A percentile compares a stretch with the other conserved stretches of the same genome.
Conservation (phyloP, 2,113 vertebrate species). For the Pseudonaja textilis region DNA sequence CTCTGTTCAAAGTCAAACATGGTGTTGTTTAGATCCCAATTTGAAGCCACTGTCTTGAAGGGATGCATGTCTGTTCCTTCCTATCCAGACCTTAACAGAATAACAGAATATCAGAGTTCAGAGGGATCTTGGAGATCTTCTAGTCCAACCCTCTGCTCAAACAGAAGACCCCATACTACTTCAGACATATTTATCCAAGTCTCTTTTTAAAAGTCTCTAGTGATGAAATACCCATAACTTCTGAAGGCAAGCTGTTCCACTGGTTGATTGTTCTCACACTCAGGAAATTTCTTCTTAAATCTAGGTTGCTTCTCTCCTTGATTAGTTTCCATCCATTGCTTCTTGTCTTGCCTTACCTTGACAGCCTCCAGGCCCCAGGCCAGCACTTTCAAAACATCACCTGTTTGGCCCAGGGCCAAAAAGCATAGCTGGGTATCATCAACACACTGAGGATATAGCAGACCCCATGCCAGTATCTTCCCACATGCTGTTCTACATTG, state of each 20-base stretch:
- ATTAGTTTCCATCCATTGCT: not conserved
- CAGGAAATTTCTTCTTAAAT: not conserved
- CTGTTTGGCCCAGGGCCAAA: not conserved
- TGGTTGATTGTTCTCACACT: not conserved
- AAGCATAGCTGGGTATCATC: not conserved
- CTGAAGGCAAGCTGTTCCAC: not conserved
- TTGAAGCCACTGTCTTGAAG: not conserved
- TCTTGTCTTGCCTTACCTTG: not conserved
- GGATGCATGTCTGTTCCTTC: not conserved
- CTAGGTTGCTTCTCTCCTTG: not conserved
- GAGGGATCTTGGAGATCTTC: not conserved
- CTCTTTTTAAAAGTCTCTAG: not conserved
- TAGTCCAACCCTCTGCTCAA: not conserved
- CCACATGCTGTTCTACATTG: conserved; percentile 50
- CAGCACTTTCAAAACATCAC: not conserved
- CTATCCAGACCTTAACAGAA: not conserved
- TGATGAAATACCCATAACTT: not conserved
- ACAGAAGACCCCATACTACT: not conserved
- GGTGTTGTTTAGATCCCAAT: not conserved
- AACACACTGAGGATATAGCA: not conserved
- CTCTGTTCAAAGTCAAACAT: not conserved
- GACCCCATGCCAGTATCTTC: not conserved
- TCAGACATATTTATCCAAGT: not conserved
- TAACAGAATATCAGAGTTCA: not conserved
- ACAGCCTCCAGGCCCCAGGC: not conserved